Conservation (phyloP, 2,888 invertebrate species). For the Nezara viridula region DNA sequence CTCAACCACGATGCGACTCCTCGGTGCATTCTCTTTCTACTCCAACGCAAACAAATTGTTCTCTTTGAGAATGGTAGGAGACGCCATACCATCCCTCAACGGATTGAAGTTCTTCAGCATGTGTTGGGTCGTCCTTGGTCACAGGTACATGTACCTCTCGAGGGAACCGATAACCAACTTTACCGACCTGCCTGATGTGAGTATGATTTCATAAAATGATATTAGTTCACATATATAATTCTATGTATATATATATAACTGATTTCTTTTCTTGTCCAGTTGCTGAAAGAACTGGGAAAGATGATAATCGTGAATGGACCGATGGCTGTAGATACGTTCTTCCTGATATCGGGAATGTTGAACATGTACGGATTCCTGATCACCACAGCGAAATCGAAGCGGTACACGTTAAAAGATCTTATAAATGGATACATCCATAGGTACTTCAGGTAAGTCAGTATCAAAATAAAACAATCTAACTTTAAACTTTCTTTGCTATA, state of each 20-base stretch:
- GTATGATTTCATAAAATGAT: not conserved
- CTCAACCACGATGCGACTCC: not conserved
- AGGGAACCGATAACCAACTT: constrained; percentile 68
- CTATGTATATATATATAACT: not conserved
- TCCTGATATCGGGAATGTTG: constrained; percentile 67
- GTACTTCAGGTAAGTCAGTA: constrained; percentile 69
- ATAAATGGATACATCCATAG: constrained; percentile 70
- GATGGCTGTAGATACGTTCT: constrained; percentile 68
- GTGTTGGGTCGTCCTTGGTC: constrained; percentile 71
- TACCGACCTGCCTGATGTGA: constrained; percentile 69
- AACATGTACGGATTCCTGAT: constrained; percentile 67
- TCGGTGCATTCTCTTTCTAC: constrained; percentile 69
- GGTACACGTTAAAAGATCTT: constrained; percentile 68
- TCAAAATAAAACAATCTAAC: no score
- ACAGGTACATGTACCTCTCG: constrained; percentile 69
- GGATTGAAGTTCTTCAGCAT: constrained; percentile 72
- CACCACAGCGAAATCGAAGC: constrained; percentile 64
- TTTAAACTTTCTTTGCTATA: no score
- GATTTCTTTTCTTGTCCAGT: constrained; percentile 67
- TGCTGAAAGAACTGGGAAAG: constrained; percentile 68
- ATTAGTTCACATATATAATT: no score
- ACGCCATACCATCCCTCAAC: constrained; percentile 69
- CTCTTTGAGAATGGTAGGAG: constrained; percentile 66
- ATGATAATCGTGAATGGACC: constrained; percentile 70
- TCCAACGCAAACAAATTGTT: constrained; percentile 69